phyloP scores from a whole-genome alignment of 2,797 vertebrate species.

The Sebastes glaucus region DNA sequence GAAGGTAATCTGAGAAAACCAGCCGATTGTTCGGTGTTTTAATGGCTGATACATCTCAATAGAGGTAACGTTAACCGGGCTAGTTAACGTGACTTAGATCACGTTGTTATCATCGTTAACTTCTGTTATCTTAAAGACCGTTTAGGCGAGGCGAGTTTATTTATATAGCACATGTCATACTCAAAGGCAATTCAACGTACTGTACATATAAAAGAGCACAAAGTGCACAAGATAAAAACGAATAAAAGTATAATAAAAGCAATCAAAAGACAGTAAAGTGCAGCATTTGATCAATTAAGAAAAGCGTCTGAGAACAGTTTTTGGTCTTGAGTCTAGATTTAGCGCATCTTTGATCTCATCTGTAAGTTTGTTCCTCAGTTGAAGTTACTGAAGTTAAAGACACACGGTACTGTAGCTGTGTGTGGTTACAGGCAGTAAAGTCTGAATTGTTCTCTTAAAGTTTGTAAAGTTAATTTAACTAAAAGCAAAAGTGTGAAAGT shows the following conservation, averaged over 20 bases:
- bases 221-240: too few species aligned
- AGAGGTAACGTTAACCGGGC: neutral
- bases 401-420: neutral
- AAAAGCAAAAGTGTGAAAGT: neutral
- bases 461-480: neutral
- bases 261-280: too few species aligned
- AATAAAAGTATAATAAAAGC: too few species aligned
- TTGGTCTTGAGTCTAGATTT: too few species aligned
- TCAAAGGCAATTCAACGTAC: too few species aligned
- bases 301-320: too few species aligned
- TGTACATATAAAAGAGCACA: too few species aligned
- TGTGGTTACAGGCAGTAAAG: neutral
- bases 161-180: too few species aligned
- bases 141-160: too few species aligned
- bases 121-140: neutral
- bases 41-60: neutral
- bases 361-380: too few species aligned
- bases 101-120: neutral
- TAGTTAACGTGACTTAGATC: neutral
- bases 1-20: rapidly evolving
- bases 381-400: neutral
- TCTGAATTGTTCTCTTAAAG: neutral
- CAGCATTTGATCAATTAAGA: too few species aligned
- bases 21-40: neutral
- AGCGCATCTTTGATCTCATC: too few species aligned